Evolutionary conservation across 1,140 invertebrate genomes (phyloP).

Genomic region (Cepaea nemoralis): DNA sequence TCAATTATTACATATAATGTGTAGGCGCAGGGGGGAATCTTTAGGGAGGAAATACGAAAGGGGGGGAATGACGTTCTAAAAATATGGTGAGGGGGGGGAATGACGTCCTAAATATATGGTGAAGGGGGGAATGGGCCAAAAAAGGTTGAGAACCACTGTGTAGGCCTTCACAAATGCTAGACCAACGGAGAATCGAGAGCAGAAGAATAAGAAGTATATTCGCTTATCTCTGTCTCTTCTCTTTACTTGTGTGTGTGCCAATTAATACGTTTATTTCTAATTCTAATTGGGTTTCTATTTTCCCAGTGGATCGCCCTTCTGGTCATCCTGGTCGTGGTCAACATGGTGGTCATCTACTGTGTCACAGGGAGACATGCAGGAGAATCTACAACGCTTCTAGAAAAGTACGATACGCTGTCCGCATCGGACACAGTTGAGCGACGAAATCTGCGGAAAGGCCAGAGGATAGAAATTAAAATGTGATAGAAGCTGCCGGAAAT

Average conservation of each 20-base stretch:
- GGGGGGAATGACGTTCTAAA: too few species aligned
- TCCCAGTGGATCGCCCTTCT: constrained; percentile 52
- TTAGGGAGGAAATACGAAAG: too few species aligned
- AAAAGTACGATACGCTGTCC: neutral
- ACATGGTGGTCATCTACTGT: constrained; percentile 34
- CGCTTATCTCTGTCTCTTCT: neutral
- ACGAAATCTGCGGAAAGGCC: neutral
- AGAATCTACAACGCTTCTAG: neutral
- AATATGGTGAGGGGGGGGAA: too few species aligned
- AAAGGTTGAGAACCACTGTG: too few species aligned
- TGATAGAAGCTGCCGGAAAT: too few species aligned
- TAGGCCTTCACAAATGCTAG: too few species aligned
- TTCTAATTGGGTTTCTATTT: neutral
- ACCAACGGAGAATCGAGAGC: too few species aligned
- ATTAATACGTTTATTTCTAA: neutral
- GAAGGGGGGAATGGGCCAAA: too few species aligned
- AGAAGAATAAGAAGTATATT: neutral
- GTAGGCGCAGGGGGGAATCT: too few species aligned
- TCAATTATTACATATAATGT: too few species aligned
- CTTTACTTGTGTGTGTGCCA: neutral
- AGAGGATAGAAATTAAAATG: neutral
- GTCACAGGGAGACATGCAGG: neutral
- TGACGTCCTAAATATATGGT: too few species aligned
- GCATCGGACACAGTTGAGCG: neutral
- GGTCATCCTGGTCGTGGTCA: constrained; percentile 42